These are phyloP conservation scores for Gambusia yucatana DNA, from an alignment of 2,797 vertebrate genomes.

Conservation along the genomic window DNA sequence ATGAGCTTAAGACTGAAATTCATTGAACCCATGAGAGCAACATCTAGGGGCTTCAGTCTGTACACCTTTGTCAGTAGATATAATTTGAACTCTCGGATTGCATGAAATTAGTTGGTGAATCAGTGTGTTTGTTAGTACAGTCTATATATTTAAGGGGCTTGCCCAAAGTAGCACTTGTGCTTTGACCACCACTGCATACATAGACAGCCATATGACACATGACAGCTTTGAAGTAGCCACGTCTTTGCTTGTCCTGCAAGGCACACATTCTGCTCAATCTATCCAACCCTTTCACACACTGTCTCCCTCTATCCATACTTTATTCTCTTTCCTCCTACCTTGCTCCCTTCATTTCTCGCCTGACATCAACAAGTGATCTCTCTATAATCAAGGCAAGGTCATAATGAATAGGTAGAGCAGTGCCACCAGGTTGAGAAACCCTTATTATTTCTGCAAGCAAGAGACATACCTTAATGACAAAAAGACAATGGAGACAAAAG, in stretches of 20 bases:
- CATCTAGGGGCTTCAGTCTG: neutral
- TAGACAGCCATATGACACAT: conserved; percentile 63
- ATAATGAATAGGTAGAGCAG: conserved; percentile 38
- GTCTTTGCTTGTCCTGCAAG: conserved; percentile 54
- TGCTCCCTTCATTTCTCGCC: conserved; percentile 14
- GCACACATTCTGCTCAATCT: conserved; percentile 3
- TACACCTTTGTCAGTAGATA: neutral
- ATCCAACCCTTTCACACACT: neutral
- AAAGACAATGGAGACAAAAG: conserved; percentile 33
- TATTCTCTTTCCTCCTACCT: neutral
- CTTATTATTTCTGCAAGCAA: conserved; percentile 56
- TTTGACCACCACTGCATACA: neutral
- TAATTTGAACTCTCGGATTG: neutral
- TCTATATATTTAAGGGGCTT: neutral
- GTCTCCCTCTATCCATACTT: neutral
- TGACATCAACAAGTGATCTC: conserved; percentile 57
- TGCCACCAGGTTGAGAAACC: conserved; percentile 47
- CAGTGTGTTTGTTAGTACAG: neutral
- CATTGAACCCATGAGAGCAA: neutral
- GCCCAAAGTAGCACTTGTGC: neutral
- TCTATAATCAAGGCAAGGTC: conserved; percentile 29
- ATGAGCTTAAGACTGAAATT: neutral
- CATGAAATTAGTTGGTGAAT: neutral
- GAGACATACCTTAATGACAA: conserved; percentile 51
- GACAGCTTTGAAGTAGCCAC: conserved; percentile 62